Base-by-base conservation (phyloP, 2,797 vertebrate genomes). In the Parotocinclus haroldoi region DNA sequence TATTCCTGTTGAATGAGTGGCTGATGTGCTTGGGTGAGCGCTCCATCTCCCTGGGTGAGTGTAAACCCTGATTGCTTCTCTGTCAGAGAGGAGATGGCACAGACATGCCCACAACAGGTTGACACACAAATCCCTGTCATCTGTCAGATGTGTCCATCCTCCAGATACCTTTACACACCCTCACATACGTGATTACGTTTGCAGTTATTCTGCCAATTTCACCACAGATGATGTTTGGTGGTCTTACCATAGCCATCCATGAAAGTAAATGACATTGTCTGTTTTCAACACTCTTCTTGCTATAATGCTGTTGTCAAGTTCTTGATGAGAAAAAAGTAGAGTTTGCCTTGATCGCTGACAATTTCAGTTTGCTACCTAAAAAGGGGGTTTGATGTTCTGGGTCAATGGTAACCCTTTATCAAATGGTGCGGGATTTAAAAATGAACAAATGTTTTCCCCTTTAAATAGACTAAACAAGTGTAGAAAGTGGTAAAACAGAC, bases 31-130 rank as follows among this genome's bases (percentile, higher is more conserved):
- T 67, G 63, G 59, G 48, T 53, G 63, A 63, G 27, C 36, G 36
- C 56, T 27, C 9, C 44, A n/a, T 64, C 63, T 68, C 56, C 54
- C 44, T 52, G 58, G 72, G 58, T 65, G 62, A 75, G 67, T 65
- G 67, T 75, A 73, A 61, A 68, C 63, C 70, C 59, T 78, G 65
- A 77, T 72, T 75, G 62, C 36, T 44, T 61, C 69, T 60, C 58
- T 66, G 44, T 66, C 57, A 42, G 63, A 16, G 14, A 40, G 57
- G 50, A 38, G n/a, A 59, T 51, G 59, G 63, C 37, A 49, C 61
- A 69, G 56, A 59, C 48, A 69, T 58, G 42, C 19, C 17, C 54
- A 55, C 61, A 73, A 51, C 51, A 68, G 51, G 42, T 18, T 66
- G 69, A 66, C 40, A 11, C 66, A 72, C 67, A 73, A 73, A 73